Percentiles rank a stretch among this genome's conserved stretches.
Evolutionary conservation across 2,797 vertebrate genomes (phyloP).

Genomic region (Xenentodon cancila): DNA sequence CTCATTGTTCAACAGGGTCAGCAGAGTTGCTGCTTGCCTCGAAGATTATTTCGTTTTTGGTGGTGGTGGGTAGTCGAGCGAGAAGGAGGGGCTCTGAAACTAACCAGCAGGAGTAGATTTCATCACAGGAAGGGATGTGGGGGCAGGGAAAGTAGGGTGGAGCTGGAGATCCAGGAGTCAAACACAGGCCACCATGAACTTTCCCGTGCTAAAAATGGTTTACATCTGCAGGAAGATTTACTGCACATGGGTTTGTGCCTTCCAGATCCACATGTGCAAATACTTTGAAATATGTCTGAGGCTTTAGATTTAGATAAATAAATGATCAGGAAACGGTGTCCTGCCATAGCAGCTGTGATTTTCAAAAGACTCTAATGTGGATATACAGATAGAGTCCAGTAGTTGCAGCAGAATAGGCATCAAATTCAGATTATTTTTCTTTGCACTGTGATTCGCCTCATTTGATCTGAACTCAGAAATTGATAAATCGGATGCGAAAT

Average conservation of each 20-base stretch:
- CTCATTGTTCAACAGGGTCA: constrained; percentile 59
- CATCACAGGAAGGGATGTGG: constrained; percentile 57
- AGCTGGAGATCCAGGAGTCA: constrained; percentile 54
- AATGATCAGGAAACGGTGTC: constrained; percentile 36
- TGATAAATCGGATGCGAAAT: constrained; percentile 26
- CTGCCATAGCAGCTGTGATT: constrained; percentile 18
- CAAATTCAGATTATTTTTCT: constrained; percentile 41
- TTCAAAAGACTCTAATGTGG: constrained; percentile 33
- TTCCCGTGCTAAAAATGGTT: constrained; percentile 55
- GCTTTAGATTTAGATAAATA: constrained; percentile 37
- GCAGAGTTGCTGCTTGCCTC: constrained; percentile 51
- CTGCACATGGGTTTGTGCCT: constrained; percentile 22
- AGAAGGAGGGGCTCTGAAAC: constrained; percentile 80
- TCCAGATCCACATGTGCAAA: constrained; percentile 28
- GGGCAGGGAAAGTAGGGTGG: constrained; percentile 38
- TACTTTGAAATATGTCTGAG: constrained; percentile 28
- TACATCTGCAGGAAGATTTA: constrained; percentile 44
- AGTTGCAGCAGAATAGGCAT: constrained; percentile 13
- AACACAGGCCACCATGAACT: constrained; percentile 66
- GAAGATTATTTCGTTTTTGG: constrained; percentile 48
- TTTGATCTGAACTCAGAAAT: constrained; percentile 48
- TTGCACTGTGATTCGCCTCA: constrained; percentile 29
- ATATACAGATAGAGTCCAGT: constrained; percentile 14
- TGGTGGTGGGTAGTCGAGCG: constrained; percentile 49
- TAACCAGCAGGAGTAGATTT: constrained; percentile 47